phyloP scores from a whole-genome alignment of 2,888 invertebrate species.

The Stegophylla sp. region DNA sequence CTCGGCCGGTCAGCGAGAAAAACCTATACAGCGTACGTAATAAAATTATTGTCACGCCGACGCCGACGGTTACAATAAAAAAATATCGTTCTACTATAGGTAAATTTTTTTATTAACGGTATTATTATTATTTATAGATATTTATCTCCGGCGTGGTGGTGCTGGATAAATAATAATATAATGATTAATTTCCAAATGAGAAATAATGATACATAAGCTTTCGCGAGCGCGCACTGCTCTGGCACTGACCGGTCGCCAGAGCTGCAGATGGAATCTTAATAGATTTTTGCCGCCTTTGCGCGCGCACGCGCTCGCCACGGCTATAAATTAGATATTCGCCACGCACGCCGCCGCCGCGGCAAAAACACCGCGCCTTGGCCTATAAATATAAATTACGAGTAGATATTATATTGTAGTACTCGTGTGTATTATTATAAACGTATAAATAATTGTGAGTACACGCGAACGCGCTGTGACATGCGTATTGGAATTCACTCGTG shows the following conservation, averaged over 20 bases:
- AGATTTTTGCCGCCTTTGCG: background rate
- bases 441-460: background rate
- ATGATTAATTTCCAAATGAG: constrained; percentile 2
- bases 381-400: constrained; percentile 31
- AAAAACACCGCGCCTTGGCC: constrained; percentile 9
- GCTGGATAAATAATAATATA: background rate
- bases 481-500: background rate
- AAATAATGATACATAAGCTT: background rate
- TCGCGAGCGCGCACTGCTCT: background rate
- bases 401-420: too few relatives aligned
- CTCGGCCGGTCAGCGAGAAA: too few relatives aligned
- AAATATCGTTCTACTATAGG: background rate
- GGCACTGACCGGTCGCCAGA: too few relatives aligned
- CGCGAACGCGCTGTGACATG: background rate
- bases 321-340: constrained; percentile 34
- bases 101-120: background rate
- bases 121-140: background rate
- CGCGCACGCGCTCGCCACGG: too few relatives aligned
- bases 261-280: constrained; percentile 31
- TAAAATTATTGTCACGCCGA: background rate
- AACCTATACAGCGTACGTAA: background rate
- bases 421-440: background rate
- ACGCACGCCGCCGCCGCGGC: too few relatives aligned
- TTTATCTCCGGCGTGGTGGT: background rate
- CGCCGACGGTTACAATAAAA: background rate